Percentiles rank a stretch among this genome's conserved stretches.
Conservation (phyloP, 2,888 invertebrate genomes). For the Clanis bilineata region DNA sequence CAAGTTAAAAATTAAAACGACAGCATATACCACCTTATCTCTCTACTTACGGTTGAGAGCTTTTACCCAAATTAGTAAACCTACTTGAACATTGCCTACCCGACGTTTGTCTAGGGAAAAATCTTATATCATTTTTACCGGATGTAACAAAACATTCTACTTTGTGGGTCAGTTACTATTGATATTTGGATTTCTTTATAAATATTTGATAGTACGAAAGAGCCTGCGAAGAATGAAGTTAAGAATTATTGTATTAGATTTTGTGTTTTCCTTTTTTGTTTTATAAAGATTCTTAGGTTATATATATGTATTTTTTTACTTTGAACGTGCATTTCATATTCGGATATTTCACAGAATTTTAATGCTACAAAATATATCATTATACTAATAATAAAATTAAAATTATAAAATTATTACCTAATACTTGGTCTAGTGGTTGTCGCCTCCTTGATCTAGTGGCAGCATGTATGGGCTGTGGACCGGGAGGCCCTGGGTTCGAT, state of each 20-base stretch:
- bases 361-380: no score
- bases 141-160: background rate
- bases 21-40: slow-evolving; percentile 4
- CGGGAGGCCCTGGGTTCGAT: no score
- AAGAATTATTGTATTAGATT: no score
- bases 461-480: no score
- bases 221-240: background rate
- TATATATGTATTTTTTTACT: background rate
- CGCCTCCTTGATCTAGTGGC: no score
- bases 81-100: slow-evolving; percentile 3
- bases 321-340: no score
- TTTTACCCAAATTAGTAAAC: slow-evolving; percentile 17
- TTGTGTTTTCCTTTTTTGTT: no score
- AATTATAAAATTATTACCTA: no score
- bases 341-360: no score
- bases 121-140: background rate
- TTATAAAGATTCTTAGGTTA: background rate
- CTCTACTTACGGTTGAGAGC: slow-evolving; percentile 13
- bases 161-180: background rate
- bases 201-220: background rate
- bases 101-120: background rate
- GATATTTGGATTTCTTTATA: background rate
- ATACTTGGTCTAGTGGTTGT: no score
- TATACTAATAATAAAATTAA: no score
- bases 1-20: background rate